A percentile compares a stretch with the other conserved stretches of the same genome.
phyloP scores from a whole-genome alignment of 1,140 invertebrate species.

The Doryteuthis pealeii region DNA sequence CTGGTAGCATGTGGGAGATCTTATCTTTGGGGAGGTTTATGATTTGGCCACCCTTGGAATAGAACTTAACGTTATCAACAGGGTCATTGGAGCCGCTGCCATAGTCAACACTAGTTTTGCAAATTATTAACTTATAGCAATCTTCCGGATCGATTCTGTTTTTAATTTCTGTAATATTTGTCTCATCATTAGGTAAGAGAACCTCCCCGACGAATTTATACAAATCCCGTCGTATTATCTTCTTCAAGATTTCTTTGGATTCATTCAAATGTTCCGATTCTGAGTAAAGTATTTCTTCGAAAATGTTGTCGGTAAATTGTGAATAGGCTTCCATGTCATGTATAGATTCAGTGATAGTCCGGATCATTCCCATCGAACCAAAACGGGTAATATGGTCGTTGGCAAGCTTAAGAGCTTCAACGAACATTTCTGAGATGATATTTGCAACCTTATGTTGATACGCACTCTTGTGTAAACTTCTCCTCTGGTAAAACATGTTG shows the following conservation, averaged over 20 bases:
- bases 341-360: slow-evolving; percentile 31
- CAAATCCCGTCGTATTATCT: slow-evolving; percentile 29
- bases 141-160: background rate
- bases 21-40: too few relatives aligned
- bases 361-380: slow-evolving; percentile 7
- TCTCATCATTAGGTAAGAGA: background rate
- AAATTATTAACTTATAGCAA: background rate
- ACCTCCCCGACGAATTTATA: slow-evolving; percentile 41
- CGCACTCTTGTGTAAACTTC: slow-evolving; percentile 60
- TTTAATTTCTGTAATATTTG: background rate
- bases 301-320: slow-evolving; percentile 40
- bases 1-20: background rate
- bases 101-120: background rate
- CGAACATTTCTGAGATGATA: slow-evolving; percentile 61
- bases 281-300: slow-evolving; percentile 34
- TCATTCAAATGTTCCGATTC: slow-evolving; percentile 22
- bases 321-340: slow-evolving; percentile 46
- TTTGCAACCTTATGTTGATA: slow-evolving; percentile 63
- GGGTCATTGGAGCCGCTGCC: background rate
- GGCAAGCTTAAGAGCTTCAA: slow-evolving; percentile 33
- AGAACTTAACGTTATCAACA: background rate
- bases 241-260: slow-evolving; percentile 29
- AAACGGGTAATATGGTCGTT: slow-evolving; percentile 19
- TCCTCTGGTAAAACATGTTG: slow-evolving; percentile 62
- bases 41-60: background rate